Base-by-base conservation (phyloP, 2,113 vertebrate species). In the Cheilinus undulatus region DNA sequence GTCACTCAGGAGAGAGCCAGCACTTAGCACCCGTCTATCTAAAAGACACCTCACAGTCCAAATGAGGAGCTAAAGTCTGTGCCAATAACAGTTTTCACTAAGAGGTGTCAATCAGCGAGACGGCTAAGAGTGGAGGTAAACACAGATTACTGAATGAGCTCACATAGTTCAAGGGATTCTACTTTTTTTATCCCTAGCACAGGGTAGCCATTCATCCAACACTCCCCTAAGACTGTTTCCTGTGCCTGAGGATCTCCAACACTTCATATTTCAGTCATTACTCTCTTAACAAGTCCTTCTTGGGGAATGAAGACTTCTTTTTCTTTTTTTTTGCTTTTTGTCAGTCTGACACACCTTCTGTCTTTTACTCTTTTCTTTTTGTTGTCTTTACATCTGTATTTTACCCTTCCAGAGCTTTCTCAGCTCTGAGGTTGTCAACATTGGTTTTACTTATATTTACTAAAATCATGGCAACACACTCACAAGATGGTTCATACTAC, bases 101-200 rank as follows among this genome's bases (percentile, higher is more conserved):
- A 36, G 24, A 86, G 2, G 66, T 84, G 69, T 77, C 76, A 79
- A 40, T 85, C 78, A 83, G 26, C 20, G 40, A 60, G 54, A n/a
- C n/a, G 30, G 68, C 56, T 43, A 3, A 28, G 50, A 43, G 17
- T 13, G 11, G 45, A 53, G 13, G 23, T 65, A 40, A 76, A 62
- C 27, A 57, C 28, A 23, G 30, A 17, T 17, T 64, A 58, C 51
- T 64, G 6, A 20, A 17, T 42, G 67, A 14, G 48, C 24, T 14
- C n/a, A 22, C 36, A 64, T 66, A 24, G 34, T 64, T 60, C 38
- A 60, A 30, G 24, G 9, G 54, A 61, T 43, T 52, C 7, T 51
- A 51, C 32, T 61, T 52, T 78, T 54, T 32, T 26, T 19, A 19
- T 17, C 23, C 10, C 42, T 34, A 14, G 22, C 34, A 63, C 52